Evolutionary conservation across 2,888 invertebrate species (phyloP).

Genomic region (Dicyrtoma fusca): DNA sequence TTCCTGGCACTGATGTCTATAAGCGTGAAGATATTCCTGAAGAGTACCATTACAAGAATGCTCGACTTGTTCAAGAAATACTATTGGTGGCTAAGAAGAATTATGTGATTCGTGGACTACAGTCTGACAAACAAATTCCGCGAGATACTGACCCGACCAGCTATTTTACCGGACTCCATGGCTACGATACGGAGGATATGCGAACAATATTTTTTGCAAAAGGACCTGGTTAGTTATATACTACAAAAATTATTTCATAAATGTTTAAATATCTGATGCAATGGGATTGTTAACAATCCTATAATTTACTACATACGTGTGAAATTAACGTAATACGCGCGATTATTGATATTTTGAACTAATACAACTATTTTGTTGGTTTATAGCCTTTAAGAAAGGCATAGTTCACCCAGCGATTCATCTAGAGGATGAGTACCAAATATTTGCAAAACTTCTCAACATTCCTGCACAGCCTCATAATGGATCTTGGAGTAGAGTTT

Average conservation of each 20-base stretch:
- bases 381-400: slow-evolving; percentile 59
- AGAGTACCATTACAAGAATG: slow-evolving; percentile 60
- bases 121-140: slow-evolving; percentile 41
- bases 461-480: slow-evolving; percentile 60
- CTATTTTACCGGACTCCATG: slow-evolving; percentile 56
- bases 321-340: too few species aligned
- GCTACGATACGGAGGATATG: slow-evolving; percentile 56
- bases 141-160: slow-evolving; percentile 41
- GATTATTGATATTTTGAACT: too few species aligned
- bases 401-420: slow-evolving; percentile 59
- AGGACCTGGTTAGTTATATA: slow-evolving; percentile 58
- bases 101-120: slow-evolving; percentile 52
- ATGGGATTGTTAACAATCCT: too few species aligned
- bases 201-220: slow-evolving; percentile 58
- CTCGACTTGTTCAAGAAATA: slow-evolving; percentile 58
- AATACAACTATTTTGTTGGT: neutral
- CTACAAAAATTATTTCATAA: too few species aligned
- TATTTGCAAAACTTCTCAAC: slow-evolving; percentile 61
- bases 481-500: slow-evolving; percentile 58
- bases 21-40: slow-evolving; percentile 61
- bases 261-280: too few species aligned
- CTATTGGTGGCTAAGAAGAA: slow-evolving; percentile 34
- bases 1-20: slow-evolving; percentile 57
- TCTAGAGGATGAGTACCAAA: slow-evolving; percentile 62
- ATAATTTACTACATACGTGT: too few species aligned